Evolutionary conservation across 2,888 invertebrate species (phyloP), one percentile per base, ranked within the genome.

Genomic region (Apodemia hepburni): DNA sequence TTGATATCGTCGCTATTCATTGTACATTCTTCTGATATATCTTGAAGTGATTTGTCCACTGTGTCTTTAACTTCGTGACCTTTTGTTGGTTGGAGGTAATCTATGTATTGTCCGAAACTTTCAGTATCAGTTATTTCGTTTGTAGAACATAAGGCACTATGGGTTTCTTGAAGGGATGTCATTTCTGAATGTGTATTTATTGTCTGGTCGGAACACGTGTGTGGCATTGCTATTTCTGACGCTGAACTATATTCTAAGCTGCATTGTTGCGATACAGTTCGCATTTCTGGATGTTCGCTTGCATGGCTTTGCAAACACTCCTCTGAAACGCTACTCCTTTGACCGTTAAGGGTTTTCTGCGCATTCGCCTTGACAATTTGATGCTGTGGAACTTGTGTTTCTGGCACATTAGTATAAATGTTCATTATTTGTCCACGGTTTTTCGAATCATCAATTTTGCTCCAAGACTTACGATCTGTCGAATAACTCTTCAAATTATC

Each of bases 201-300:
- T 0, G 91, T 92, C 75, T 90, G 91, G 51, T 92, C 92, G 0
- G 92, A 92, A 67, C 87, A 91, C 0, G 92, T 89, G 67, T 92
- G 86, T 0, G 92, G 92, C 78, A 92, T 84, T 0, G 92, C 92
- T 68, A 87, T 88, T 77, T 92, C 91, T 1, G 92, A 92, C 0
- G 93, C 93, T 0, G 95, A 94, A 67, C 94, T 94, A 72, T 95
- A 95, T 73, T 95, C 95, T 59, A 95, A 81, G 65, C 95, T 95
- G 71, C 95, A 95, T 69, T 95, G 95, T 70, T 95, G 95, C 0
- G 95, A 95, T 35, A 95, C 94, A 0, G 94, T 94, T 29, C 94
- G 85, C 92, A 94, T 92, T 68, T 90, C 90, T 4, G 92, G 91
- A 58, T 79, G 85, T 33, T 87, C 88, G 49, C 73, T 76, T 0